phyloP scores from a whole-genome alignment of 2,888 invertebrate genomes.

The Chrysodeixis includens region DNA sequence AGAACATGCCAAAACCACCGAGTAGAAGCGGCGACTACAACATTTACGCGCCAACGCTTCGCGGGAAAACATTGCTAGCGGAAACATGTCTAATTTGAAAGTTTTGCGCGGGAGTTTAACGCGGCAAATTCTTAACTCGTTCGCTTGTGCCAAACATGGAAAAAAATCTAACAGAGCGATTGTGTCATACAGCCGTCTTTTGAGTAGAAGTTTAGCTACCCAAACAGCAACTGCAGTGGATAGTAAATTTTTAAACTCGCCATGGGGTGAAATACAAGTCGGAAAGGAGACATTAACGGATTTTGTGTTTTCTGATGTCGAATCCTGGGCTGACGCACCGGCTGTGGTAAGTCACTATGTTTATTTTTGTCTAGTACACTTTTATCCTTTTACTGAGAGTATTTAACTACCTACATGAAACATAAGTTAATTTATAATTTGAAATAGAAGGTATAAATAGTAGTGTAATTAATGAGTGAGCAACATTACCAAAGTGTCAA shows the following conservation, averaged over 20 bases:
- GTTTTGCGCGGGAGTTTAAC: constrained; percentile 83
- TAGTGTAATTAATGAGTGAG: background rate
- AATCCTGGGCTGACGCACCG: constrained; percentile 89
- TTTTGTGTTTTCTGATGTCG: constrained; percentile 88
- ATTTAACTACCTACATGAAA: background rate
- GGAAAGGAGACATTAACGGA: constrained; percentile 90
- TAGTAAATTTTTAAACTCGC: constrained; percentile 75
- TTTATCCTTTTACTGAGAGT: background rate
- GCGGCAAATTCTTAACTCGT: constrained; percentile 76
- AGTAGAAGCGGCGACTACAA: constrained; percentile 58
- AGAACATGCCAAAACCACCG: constrained; percentile 78
- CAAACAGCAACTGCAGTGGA: constrained; percentile 75
- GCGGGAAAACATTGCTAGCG: constrained; percentile 72
- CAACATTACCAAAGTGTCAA: background rate
- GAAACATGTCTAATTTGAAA: constrained; percentile 84
- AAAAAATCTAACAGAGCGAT: constrained; percentile 64
- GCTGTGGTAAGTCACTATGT: constrained; percentile 89
- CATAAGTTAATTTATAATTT: background rate
- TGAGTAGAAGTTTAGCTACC: constrained; percentile 74
- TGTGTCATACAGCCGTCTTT: constrained; percentile 55
- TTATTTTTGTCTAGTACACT: background rate
- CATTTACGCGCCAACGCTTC: constrained; percentile 74
- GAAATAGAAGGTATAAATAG: background rate
- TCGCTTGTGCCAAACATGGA: constrained; percentile 65
- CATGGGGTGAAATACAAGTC: constrained; percentile 87